These are phyloP conservation scores for Hirundo rustica DNA, from an alignment of 2,797 vertebrate species.

Conservation along the genomic window DNA sequence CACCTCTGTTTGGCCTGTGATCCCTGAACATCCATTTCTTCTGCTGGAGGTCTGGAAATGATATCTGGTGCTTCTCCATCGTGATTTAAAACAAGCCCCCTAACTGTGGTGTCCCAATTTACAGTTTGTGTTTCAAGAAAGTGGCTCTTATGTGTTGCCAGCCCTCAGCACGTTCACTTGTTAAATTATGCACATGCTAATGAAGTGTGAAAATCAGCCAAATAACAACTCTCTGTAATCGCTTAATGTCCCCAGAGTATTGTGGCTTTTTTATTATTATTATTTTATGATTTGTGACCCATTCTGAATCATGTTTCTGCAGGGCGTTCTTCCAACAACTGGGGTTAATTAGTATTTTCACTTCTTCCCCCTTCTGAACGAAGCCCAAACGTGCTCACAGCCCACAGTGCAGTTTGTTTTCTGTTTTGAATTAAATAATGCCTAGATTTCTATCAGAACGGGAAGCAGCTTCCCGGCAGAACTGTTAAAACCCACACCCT, in stretches of 20 bases:
- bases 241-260: slow-evolving; percentile 81
- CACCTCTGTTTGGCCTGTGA: neutral
- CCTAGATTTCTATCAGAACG: slow-evolving; percentile 16
- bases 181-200: slow-evolving; percentile 87
- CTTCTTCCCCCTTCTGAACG: slow-evolving; percentile 73
- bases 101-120: slow-evolving; percentile 67
- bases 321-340: slow-evolving; percentile 75
- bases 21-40: neutral
- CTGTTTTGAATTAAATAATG: slow-evolving; percentile 40
- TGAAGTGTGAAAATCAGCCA: slow-evolving; percentile 91
- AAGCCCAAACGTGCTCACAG: slow-evolving; percentile 29
- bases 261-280: slow-evolving; percentile 67
- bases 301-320: slow-evolving; percentile 71
- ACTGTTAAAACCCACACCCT: neutral
- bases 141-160: slow-evolving; percentile 70
- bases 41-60: neutral
- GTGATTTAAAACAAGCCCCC: slow-evolving; percentile 19
- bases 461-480: slow-evolving; percentile 34
- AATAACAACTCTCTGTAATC: slow-evolving; percentile 84
- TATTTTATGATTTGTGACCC: slow-evolving; percentile 75
- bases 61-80: slow-evolving; percentile 27
- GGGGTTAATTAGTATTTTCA: slow-evolving; percentile 89
- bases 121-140: slow-evolving; percentile 60
- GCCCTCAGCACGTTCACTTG: slow-evolving; percentile 70
- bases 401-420: slow-evolving; percentile 41